Conservation (phyloP, 2,113 vertebrate species). For the Myanophis thanlyinensis region DNA sequence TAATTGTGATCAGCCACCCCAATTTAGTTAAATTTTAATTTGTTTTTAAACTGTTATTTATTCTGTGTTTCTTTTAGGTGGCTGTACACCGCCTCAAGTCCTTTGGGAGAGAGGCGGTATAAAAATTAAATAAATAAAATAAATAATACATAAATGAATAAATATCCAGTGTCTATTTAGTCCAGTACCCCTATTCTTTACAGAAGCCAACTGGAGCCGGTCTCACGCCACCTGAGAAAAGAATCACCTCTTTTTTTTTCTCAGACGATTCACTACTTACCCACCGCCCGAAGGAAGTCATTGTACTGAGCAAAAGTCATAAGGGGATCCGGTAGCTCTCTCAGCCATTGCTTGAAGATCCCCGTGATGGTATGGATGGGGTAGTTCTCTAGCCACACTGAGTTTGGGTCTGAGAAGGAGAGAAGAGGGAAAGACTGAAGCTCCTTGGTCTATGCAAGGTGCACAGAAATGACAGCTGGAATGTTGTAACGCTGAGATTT, state of each 20-base stretch:
- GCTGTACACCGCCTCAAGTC: too few species aligned
- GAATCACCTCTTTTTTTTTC: background rate
- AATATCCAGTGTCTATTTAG: background rate
- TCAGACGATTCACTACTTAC: conserved; percentile 68
- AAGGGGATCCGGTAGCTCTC: conserved; percentile 92
- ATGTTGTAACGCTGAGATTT: background rate
- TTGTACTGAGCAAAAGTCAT: conserved; percentile 92
- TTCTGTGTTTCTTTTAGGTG: too few species aligned
- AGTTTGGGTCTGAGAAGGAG: conserved; percentile 73
- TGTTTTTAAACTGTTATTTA: too few species aligned
- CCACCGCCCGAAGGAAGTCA: conserved; percentile 91
- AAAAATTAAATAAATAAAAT: too few species aligned
- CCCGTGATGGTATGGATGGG: conserved; percentile 95
- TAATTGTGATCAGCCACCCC: too few species aligned
- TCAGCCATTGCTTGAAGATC: conserved; percentile 93
- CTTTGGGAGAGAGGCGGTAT: too few species aligned
- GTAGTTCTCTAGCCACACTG: conserved; percentile 86
- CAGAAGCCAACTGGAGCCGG: background rate
- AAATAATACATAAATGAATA: too few species aligned
- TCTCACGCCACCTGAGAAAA: background rate
- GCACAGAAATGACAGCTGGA: background rate
- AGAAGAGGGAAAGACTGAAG: background rate
- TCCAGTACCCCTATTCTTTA: background rate
- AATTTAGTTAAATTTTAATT: too few species aligned
- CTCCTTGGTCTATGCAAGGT: background rate